Evolutionary conservation across 1,140 invertebrate genomes (phyloP), one percentile per base, ranked within the genome.

Genomic region (Rhysida immarginata): DNA sequence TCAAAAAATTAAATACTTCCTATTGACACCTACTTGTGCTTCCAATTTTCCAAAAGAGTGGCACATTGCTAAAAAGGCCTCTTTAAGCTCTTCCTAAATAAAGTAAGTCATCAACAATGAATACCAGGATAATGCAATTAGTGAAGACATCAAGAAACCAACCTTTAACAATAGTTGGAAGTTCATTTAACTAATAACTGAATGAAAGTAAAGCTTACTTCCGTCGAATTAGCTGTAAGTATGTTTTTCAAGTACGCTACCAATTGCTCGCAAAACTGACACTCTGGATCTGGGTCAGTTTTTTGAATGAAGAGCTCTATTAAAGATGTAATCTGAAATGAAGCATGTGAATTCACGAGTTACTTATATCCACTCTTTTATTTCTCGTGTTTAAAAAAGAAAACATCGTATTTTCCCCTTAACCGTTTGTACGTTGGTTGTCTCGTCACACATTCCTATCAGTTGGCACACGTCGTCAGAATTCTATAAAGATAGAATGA

Each of bases 201-300:
- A 35, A 35, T 35, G 5, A 8, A 35, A 52, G 14, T 52, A 52
- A 52, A n/a, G 26, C 18, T 52, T 26, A 55, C 58, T 68, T 86
- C 81, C 0, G 88, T 89, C 1, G 87, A 89, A 64, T 92, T 90
- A n/a, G 87, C 80, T 26, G 86, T 75, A 0, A 92, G 67, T 21
- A 87, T 73, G 68, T 91, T 83, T 57, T 77, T 78, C 56, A 90
- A 69, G 72, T 92, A 86, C 29, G 71, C 70, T 0, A 91, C 82
- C 23, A 91, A 65, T 68, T 87, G 82, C 64, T 86, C 79, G 66
- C 87, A 92, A 45, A 92, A 76, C 59, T 90, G 82, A 66, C 87
- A 93, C 18, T 86, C 81, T 29, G 87, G 67, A 68, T 87, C 84
- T 55, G 66, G 62, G 23, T 58, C 56, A 1, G 60, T 60, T 18